These are phyloP conservation scores for Phorcus lineatus DNA, from an alignment of 2,888 invertebrate genomes.

Conservation along the genomic window DNA sequence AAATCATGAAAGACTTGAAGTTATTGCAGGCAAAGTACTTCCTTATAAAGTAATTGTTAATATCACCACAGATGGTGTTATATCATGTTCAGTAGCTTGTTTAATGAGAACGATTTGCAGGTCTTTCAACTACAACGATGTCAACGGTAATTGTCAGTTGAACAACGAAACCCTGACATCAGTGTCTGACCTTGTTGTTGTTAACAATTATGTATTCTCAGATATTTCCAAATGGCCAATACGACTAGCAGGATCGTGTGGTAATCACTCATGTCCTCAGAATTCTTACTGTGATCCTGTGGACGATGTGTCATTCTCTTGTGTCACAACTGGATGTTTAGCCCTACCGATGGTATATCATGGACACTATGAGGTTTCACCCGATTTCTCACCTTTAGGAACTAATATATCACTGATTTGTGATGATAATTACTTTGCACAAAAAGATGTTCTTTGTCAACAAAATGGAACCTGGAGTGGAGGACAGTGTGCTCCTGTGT, in stretches of 20 bases:
- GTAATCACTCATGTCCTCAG: neutral
- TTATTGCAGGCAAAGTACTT: too few relatives aligned
- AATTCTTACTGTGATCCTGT: neutral
- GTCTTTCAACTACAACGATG: neutral
- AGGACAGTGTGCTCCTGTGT: neutral
- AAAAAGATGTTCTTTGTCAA: neutral
- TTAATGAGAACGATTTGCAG: too few relatives aligned
- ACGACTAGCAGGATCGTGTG: neutral
- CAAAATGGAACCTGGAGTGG: neutral
- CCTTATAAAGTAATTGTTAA: too few relatives aligned
- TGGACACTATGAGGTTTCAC: too few relatives aligned
- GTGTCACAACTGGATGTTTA: neutral
- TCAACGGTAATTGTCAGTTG: neutral
- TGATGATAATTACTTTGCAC: neutral
- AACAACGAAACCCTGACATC: neutral
- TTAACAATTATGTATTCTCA: neutral
- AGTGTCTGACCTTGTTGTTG: neutral
- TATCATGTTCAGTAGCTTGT: too few relatives aligned
- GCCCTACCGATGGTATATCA: too few relatives aligned
- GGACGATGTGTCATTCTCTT: neutral
- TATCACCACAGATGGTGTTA: too few relatives aligned
- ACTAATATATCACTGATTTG: neutral
- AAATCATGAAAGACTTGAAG: too few relatives aligned
- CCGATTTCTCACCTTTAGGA: neutral
- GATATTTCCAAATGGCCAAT: neutral